phyloP scores from a whole-genome alignment of 2,113 vertebrate species.

The Bubo scandiacus region DNA sequence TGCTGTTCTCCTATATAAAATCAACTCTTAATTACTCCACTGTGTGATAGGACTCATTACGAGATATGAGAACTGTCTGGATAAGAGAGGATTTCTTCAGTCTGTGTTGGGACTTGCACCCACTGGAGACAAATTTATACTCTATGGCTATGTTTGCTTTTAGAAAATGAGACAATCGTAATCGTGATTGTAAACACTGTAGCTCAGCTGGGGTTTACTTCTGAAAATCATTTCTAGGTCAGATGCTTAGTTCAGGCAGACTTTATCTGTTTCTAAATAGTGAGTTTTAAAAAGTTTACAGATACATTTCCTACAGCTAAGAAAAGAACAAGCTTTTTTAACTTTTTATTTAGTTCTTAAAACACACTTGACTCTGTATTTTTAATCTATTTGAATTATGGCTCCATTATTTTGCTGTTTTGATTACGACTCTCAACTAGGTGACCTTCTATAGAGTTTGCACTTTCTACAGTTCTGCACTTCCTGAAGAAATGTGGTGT shows the following conservation, averaged over 20 bases:
- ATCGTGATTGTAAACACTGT: slow-evolving; percentile 51
- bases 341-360: neutral
- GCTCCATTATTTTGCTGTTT: neutral
- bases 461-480: neutral
- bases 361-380: neutral
- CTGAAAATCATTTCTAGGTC: slow-evolving; percentile 68
- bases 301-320: neutral
- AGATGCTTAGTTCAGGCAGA: slow-evolving; percentile 32
- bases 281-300: neutral
- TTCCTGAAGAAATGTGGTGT: neutral
- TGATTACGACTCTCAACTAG: neutral
- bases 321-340: neutral
- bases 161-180: slow-evolving; percentile 46
- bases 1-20: slow-evolving; percentile 1
- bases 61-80: slow-evolving; percentile 40
- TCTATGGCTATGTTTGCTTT: slow-evolving; percentile 50
- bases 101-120: neutral
- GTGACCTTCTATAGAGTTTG: neutral
- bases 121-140: slow-evolving; percentile 35
- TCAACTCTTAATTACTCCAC: slow-evolving; percentile 42
- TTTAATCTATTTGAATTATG: neutral
- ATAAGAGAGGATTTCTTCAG: slow-evolving; percentile 50
- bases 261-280: slow-evolving; percentile 10
- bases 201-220: slow-evolving; percentile 50
- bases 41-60: slow-evolving; percentile 49